Conservation (phyloP, 1,140 invertebrate genomes). For the Aplysia californica region DNA sequence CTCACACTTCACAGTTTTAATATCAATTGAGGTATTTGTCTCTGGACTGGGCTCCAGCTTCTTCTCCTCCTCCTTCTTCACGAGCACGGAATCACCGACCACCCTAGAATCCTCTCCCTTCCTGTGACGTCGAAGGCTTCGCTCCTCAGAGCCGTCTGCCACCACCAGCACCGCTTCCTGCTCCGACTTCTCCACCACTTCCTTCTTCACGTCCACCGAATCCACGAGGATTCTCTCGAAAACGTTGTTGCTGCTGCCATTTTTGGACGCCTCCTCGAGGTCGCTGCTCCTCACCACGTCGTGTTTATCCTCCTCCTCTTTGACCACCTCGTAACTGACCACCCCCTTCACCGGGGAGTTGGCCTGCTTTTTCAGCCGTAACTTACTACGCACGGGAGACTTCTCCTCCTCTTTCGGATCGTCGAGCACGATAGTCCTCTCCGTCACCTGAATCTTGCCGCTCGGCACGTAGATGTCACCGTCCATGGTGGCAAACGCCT, state of each 20-base stretch:
- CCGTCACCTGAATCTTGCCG: constrained; percentile 22
- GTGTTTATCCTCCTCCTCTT: constrained; percentile 28
- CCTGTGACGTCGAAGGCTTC: too few species aligned
- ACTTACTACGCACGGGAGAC: neutral
- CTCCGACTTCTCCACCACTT: too few species aligned
- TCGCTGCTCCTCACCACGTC: neutral
- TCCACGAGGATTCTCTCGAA: too few species aligned
- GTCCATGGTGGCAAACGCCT: constrained; percentile 10
- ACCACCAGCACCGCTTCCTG: too few species aligned
- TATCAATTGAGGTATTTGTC: too few species aligned
- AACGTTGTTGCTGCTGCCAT: neutral
- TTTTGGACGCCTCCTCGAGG: neutral
- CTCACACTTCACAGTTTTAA: too few species aligned
- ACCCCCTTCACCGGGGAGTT: constrained; percentile 19
- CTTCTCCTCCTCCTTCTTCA: neutral
- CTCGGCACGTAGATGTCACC: constrained; percentile 23
- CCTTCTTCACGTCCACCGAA: too few species aligned
- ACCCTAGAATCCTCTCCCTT: neutral
- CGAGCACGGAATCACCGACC: neutral
- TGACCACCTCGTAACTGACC: constrained; percentile 30
- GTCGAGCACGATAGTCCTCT: constrained; percentile 22
- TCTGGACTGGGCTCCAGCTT: neutral
- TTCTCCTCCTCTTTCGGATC: constrained; percentile 8
- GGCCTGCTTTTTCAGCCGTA: constrained; percentile 24
- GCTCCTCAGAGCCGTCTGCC: too few species aligned